These are phyloP conservation scores for Adelphocoris suturalis DNA, from an alignment of 2,888 invertebrate species.

Conservation along the genomic window DNA sequence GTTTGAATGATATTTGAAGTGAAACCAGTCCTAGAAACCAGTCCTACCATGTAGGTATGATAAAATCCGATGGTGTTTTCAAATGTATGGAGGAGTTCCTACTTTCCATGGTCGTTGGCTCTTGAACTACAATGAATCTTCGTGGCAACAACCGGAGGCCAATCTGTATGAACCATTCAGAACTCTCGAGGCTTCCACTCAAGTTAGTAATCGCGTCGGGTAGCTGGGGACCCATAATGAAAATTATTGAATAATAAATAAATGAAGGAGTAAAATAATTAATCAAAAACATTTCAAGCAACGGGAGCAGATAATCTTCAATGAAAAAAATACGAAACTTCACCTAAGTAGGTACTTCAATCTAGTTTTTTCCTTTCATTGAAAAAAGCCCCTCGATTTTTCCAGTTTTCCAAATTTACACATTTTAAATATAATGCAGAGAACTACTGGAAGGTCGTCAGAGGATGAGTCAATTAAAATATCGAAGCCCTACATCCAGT, in stretches of 20 bases:
- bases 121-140: no score
- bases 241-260: conserved; percentile 19
- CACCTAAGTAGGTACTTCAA: not conserved
- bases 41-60: no score
- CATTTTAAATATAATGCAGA: not conserved
- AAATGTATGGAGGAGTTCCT: no score
- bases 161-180: not conserved
- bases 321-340: conserved; percentile 24
- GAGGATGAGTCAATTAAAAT: conserved; percentile 17
- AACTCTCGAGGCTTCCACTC: conserved; percentile 9
- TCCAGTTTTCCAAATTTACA: not conserved
- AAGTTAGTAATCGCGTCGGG: not conserved
- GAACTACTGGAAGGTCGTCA: not conserved
- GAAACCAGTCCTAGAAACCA: no score
- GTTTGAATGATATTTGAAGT: no score
- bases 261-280: conserved; percentile 29
- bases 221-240: conserved; percentile 2
- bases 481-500: conserved; percentile 34
- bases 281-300: not conserved
- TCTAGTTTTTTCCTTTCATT: not conserved
- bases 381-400: not conserved
- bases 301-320: not conserved
- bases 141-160: no score
- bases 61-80: no score
- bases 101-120: no score